phyloP scores from a whole-genome alignment of 2,888 invertebrate species.

The Lumbricus terrestris region DNA sequence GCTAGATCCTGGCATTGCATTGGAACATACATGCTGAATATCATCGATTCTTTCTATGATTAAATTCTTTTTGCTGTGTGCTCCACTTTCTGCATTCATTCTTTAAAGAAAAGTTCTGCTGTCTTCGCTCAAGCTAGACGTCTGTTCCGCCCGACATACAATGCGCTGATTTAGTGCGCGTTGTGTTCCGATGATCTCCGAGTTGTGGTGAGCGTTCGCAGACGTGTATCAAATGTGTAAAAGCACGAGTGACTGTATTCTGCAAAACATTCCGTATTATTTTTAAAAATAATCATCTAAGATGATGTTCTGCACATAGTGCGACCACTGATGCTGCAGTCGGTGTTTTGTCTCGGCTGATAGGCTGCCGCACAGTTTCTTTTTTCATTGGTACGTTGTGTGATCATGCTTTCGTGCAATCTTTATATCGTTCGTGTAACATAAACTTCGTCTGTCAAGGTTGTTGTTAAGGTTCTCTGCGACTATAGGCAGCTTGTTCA shows the following conservation, averaged over 20 bases:
- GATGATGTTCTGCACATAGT: not conserved
- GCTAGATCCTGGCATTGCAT: not conserved
- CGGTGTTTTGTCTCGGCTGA: not conserved
- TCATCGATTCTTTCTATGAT: not conserved
- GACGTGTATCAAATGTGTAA: constrained; percentile 3
- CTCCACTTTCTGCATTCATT: not conserved
- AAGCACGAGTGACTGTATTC: not conserved
- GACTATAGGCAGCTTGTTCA: not conserved
- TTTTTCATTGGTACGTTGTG: not conserved
- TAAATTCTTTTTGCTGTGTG: not conserved
- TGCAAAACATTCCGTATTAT: not conserved
- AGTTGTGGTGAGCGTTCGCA: not conserved
- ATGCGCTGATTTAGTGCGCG: not conserved
- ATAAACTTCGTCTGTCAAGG: not conserved
- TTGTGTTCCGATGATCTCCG: not conserved
- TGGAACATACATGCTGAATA: too few species aligned
- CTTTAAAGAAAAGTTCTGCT: not conserved
- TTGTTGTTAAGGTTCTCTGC: not conserved
- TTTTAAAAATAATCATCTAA: not conserved
- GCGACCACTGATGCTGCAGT: not conserved
- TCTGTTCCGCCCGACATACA: not conserved
- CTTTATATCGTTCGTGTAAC: not conserved
- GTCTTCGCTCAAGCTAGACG: not conserved
- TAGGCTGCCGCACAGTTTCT: not conserved
- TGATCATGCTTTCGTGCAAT: not conserved